Conservation (phyloP, 2,113 vertebrate species). For the Psettodes erumei region DNA sequence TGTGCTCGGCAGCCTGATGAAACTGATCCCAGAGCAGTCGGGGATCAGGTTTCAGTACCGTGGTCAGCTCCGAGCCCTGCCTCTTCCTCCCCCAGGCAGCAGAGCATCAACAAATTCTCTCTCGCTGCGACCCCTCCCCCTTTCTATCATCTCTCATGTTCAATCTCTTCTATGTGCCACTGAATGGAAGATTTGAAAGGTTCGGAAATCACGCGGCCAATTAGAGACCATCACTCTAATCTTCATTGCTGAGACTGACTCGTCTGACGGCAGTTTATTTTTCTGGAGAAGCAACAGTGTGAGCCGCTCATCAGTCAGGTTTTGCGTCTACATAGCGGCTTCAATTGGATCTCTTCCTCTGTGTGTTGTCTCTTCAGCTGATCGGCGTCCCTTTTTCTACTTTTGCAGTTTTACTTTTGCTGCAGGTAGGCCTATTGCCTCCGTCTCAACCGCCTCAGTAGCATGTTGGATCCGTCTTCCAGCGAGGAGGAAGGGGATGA, state of each 20-base stretch:
- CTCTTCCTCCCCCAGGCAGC: constrained; percentile 22
- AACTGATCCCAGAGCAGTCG: constrained; percentile 53
- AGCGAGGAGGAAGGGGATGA: constrained; percentile 95
- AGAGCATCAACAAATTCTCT: constrained; percentile 34
- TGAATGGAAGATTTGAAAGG: constrained; percentile 82
- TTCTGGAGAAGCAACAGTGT: constrained; percentile 47
- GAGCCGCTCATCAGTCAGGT: constrained; percentile 26
- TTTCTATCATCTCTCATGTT: constrained; percentile 36
- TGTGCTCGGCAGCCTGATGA: constrained; percentile 49
- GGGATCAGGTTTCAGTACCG: constrained; percentile 80
- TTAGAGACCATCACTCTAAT: constrained; percentile 57
- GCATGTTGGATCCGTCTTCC: constrained; percentile 95
- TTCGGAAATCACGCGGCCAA: constrained; percentile 73
- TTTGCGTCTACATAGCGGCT: constrained; percentile 15
- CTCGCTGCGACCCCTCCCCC: constrained; percentile 69
- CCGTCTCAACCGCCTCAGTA: constrained; percentile 22
- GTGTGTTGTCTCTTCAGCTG: not conserved
- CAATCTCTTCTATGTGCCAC: constrained; percentile 61
- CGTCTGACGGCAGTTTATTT: constrained; percentile 53
- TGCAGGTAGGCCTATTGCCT: constrained; percentile 10
- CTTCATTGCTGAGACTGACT: constrained; percentile 67
- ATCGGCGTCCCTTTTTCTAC: constrained; percentile 8
- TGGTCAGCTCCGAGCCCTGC: constrained; percentile 81
- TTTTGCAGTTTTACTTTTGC: constrained; percentile 32
- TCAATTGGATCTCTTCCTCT: constrained; percentile 23